These are phyloP conservation scores for Caerostris darwini DNA, from an alignment of 1,140 invertebrate genomes.

Conservation along the genomic window DNA sequence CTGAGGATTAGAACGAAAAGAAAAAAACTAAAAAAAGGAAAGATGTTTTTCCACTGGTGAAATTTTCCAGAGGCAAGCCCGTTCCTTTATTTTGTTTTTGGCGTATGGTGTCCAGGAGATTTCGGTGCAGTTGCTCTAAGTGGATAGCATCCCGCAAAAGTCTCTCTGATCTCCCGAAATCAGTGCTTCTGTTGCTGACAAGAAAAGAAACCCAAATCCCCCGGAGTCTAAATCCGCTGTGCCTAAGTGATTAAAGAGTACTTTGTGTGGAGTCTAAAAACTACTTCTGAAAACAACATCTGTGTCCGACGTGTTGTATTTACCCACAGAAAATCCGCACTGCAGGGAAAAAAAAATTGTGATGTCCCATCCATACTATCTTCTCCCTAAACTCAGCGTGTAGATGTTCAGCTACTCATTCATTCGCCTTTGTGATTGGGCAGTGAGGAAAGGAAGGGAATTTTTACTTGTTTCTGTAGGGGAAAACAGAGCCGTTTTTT, in stretches of 20 bases:
- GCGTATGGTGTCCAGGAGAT: not conserved
- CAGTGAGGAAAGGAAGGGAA: not conserved
- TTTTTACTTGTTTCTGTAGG: not conserved
- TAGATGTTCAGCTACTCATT: not conserved
- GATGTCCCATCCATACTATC: not conserved
- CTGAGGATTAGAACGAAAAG: too few species aligned
- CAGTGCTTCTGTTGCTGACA: constrained; percentile 16
- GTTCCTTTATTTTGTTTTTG: not conserved
- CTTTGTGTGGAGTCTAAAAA: constrained; percentile 63
- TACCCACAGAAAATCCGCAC: constrained; percentile 52
- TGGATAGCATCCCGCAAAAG: not conserved
- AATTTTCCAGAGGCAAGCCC: not conserved
- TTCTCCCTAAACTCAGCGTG: not conserved
- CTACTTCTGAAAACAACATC: constrained; percentile 71
- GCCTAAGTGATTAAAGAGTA: constrained; percentile 73
- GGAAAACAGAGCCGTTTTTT: not conserved
- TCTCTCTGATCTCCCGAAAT: constrained; percentile 9
- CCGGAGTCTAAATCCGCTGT: constrained; percentile 9
- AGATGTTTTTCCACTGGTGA: not conserved
- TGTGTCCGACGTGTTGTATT: constrained; percentile 54
- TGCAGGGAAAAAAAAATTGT: not conserved
- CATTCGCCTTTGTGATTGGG: not conserved
- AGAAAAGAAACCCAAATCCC: constrained; percentile 22
- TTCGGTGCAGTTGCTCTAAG: not conserved
- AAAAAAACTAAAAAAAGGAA: not conserved